Percentiles rank a stretch among this genome's conserved stretches.
These are phyloP conservation scores for Babyrousa celebensis DNA, from an alignment of 2,797 vertebrate genomes.

Conservation along the genomic window DNA sequence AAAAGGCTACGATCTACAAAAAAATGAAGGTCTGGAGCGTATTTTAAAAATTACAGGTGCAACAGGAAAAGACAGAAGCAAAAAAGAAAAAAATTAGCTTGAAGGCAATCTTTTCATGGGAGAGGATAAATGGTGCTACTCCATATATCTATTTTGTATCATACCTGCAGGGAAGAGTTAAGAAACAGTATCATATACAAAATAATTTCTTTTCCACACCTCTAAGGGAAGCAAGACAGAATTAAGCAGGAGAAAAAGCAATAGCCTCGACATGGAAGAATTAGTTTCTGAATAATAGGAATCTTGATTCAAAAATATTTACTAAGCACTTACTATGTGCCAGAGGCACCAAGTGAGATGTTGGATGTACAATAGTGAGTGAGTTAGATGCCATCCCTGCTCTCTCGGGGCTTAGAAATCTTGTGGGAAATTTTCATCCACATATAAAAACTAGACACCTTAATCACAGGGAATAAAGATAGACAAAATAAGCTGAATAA, in stretches of 20 bases:
- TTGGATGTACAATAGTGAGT: background rate
- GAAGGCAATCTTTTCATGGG: background rate
- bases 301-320: conserved; percentile 53
- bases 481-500: background rate
- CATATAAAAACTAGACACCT: conserved; percentile 43
- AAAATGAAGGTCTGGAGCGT: background rate
- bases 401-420: background rate
- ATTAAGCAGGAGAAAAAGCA: conserved; percentile 34
- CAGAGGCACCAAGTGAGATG: conserved; percentile 35
- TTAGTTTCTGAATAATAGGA: conserved; percentile 19
- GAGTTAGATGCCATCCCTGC: background rate
- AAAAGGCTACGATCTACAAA: background rate
- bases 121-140: background rate
- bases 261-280: conserved; percentile 33
- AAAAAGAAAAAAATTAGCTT: conserved; percentile 53
- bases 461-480: background rate
- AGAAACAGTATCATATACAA: conserved; percentile 53
- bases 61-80: background rate
- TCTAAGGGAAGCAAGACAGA: conserved; percentile 5
- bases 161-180: background rate
- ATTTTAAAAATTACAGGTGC: background rate
- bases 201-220: conserved; percentile 16
- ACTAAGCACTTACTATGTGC: conserved; percentile 32
- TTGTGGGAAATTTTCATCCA: conserved; percentile 50
- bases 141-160: background rate